Percentiles rank a stretch among this genome's conserved stretches.
These are phyloP conservation scores for Pygoscelis antarcticus DNA, from an alignment of 2,113 vertebrate genomes.

Conservation along the genomic window DNA sequence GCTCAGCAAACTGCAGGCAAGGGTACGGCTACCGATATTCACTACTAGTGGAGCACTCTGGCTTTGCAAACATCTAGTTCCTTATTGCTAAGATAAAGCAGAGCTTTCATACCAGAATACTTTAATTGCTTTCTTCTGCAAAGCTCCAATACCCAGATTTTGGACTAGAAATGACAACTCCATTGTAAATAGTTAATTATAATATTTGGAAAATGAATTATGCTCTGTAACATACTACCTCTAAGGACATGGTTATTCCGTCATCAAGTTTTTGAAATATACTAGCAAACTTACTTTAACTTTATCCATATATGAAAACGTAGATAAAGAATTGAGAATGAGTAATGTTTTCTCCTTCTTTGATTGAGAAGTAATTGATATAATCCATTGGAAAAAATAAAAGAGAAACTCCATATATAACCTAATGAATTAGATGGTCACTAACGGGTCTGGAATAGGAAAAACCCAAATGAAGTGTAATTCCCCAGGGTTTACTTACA, in stretches of 20 bases:
- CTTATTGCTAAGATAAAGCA: neutral
- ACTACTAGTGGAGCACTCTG: neutral
- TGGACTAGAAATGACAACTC: neutral
- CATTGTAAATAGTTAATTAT: neutral
- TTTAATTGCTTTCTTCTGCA: neutral
- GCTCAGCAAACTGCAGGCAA: neutral
- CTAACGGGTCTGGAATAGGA: neutral
- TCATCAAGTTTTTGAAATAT: neutral
- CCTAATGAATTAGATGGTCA: neutral
- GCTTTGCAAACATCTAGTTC: neutral
- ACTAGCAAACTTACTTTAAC: neutral
- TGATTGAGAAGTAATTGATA: neutral
- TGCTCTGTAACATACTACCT: neutral
- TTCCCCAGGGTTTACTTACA: neutral
- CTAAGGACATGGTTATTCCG: neutral
- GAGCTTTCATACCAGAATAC: neutral
- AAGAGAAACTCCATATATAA: neutral
- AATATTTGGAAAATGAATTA: neutral
- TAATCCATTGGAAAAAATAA: neutral
- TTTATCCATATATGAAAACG: neutral
- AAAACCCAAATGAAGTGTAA: neutral
- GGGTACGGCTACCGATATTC: neutral
- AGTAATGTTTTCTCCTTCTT: neutral
- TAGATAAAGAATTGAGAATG: neutral
- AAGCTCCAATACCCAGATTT: neutral